A percentile compares a stretch with the other conserved stretches of the same genome.
Evolutionary conservation across 1,140 invertebrate species (phyloP).

Genomic region (Orchestia grillus): DNA sequence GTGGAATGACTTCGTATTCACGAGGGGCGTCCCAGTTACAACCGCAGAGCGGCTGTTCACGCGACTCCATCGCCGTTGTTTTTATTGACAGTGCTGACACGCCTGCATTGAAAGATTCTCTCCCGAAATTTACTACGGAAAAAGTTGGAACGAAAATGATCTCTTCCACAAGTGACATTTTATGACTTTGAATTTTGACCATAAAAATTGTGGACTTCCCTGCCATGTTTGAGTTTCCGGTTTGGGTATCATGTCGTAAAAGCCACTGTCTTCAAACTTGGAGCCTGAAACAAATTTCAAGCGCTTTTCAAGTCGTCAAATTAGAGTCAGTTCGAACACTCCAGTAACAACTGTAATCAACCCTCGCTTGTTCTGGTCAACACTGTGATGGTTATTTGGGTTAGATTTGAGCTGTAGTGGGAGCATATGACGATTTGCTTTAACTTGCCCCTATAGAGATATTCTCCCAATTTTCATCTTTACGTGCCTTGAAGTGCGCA

Average conservation of each 20-base stretch:
- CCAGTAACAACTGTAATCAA: neutral
- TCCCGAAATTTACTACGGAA: neutral
- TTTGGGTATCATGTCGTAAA: neutral
- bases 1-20: no score
- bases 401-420: neutral
- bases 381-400: neutral
- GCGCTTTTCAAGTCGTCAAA: neutral
- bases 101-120: neutral
- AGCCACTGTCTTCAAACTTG: neutral
- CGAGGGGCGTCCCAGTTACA: no score
- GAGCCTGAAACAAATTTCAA: neutral
- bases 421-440: neutral
- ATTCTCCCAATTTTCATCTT: neutral
- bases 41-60: neutral
- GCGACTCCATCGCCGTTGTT: neutral
- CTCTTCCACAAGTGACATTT: neutral
- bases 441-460: neutral
- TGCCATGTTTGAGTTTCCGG: neutral
- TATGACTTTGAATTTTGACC: neutral
- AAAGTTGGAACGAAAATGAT: neutral
- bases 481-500: neutral
- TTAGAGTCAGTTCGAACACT: neutral
- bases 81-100: neutral
- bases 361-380: neutral
- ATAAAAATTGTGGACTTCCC: neutral